Conservation (phyloP, 2,113 vertebrate genomes). For the Cynoglossus semilaevis region DNA sequence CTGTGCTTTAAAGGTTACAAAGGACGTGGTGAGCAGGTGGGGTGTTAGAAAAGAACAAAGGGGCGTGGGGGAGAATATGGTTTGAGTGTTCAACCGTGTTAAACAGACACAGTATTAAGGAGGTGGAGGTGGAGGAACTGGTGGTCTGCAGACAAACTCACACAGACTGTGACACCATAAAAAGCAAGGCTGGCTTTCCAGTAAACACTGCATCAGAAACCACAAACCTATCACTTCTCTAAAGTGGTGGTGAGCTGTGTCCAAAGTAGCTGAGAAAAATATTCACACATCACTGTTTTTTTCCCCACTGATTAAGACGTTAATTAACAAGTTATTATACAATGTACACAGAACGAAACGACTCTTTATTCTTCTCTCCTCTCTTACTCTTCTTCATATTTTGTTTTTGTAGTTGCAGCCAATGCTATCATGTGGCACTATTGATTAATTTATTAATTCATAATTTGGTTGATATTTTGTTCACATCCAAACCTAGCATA, state of each 20-base stretch:
- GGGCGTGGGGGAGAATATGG: slow-evolving; percentile 2
- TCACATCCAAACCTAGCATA: no score
- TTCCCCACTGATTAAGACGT: background rate
- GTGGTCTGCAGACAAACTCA: background rate
- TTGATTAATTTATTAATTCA: no score
- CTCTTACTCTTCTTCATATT: no score
- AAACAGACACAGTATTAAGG: background rate
- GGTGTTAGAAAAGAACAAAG: background rate
- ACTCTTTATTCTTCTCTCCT: no score
- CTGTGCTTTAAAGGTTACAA: background rate
- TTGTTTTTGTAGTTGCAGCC: no score
- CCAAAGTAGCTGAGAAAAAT: background rate
- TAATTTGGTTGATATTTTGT: no score
- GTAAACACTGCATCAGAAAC: slow-evolving; percentile 21
- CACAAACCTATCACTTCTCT: slow-evolving; percentile 41
- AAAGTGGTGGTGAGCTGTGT: slow-evolving; percentile 37
- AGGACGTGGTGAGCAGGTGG: slow-evolving; percentile 5
- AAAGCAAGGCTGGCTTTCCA: slow-evolving; percentile 30
- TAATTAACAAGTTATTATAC: no score
- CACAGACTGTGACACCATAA: slow-evolving; percentile 6
- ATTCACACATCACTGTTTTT: background rate
- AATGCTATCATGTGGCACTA: no score
- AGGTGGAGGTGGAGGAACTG: slow-evolving; percentile 5
- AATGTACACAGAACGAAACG: no score
- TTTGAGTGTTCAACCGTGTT: background rate